Evolutionary conservation across 2,888 invertebrate species (phyloP).

Genomic region (Dicycla oo): DNA sequence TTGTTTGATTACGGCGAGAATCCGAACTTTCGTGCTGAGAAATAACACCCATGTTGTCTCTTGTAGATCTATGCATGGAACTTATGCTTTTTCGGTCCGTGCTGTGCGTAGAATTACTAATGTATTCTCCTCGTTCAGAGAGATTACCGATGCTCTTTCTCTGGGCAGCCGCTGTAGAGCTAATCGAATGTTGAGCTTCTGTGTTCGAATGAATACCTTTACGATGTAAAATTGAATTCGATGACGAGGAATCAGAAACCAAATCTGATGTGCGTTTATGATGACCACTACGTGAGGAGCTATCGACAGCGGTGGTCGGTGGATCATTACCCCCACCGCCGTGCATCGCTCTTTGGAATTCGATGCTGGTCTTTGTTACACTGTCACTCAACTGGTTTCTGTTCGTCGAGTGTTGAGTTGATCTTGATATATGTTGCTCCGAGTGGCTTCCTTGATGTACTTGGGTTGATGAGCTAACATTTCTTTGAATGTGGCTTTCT

Average conservation of each 20-base stretch:
- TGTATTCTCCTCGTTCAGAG: conserved; percentile 93
- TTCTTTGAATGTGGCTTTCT: conserved; percentile 68
- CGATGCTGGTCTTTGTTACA: conserved; percentile 88
- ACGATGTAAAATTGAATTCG: conserved; percentile 94
- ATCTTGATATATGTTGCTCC: conserved; percentile 74
- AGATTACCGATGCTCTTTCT: conserved; percentile 95
- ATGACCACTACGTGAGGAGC: conserved; percentile 83
- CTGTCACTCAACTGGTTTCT: conserved; percentile 86
- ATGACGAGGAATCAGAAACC: conserved; percentile 93
- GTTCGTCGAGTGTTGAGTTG: conserved; percentile 79
- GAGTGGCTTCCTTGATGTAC: conserved; percentile 70
- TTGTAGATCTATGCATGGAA: conserved; percentile 93
- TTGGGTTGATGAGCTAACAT: conserved; percentile 64
- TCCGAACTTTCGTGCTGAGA: conserved; percentile 88
- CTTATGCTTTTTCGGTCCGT: conserved; percentile 94
- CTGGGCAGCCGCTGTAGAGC: conserved; percentile 94
- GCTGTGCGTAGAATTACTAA: conserved; percentile 92
- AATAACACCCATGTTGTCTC: conserved; percentile 87
- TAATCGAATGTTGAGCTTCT: conserved; percentile 93
- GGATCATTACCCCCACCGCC: conserved; percentile 79
- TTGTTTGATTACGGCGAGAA: conserved; percentile 78
- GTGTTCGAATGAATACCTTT: conserved; percentile 92
- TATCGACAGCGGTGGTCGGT: conserved; percentile 69
- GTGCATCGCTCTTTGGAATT: conserved; percentile 89
- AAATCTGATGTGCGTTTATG: conserved; percentile 94